phyloP scores from a whole-genome alignment of 2,797 vertebrate species.

The Ctenopoma multispine region DNA sequence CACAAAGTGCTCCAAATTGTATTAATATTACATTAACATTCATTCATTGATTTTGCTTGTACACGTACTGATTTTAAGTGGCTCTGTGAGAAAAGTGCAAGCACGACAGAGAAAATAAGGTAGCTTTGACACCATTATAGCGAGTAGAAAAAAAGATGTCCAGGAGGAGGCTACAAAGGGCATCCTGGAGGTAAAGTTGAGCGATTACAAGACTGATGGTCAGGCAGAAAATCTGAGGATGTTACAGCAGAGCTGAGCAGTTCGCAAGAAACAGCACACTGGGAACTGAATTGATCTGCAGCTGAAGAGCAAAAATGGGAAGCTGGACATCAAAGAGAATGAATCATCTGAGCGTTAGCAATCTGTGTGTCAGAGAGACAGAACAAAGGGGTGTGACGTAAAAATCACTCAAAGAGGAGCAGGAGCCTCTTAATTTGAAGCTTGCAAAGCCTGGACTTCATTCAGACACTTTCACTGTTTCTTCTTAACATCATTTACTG shows the following conservation, averaged over 20 bases:
- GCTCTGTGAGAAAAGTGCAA: constrained; percentile 19
- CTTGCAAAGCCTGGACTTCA: constrained; percentile 17
- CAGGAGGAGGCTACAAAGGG: constrained; percentile 2
- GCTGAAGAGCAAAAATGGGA: constrained; percentile 39
- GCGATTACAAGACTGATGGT: constrained; percentile 21
- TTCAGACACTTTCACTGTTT: constrained; percentile 1
- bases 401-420: constrained; percentile 18
- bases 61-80: constrained; percentile 52
- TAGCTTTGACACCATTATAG: constrained; percentile 12
- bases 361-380: constrained; percentile 42
- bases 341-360: constrained; percentile 58
- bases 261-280: constrained; percentile 13
- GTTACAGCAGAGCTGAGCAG: constrained; percentile 27
- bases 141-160: constrained; percentile 15
- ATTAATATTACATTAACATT: constrained; percentile 59
- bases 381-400: constrained; percentile 42
- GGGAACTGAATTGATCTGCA: constrained; percentile 40
- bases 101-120: constrained; percentile 6
- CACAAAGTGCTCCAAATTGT: constrained; percentile 44
- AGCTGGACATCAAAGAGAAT: constrained; percentile 68
- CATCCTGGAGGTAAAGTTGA: constrained; percentile 16
- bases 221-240: constrained; percentile 24
- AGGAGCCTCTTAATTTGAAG: constrained; percentile 21
- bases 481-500: constrained; percentile 3
- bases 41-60: constrained; percentile 47